Conservation (phyloP, 2,888 invertebrate genomes). For the Platypus cylindrus region DNA sequence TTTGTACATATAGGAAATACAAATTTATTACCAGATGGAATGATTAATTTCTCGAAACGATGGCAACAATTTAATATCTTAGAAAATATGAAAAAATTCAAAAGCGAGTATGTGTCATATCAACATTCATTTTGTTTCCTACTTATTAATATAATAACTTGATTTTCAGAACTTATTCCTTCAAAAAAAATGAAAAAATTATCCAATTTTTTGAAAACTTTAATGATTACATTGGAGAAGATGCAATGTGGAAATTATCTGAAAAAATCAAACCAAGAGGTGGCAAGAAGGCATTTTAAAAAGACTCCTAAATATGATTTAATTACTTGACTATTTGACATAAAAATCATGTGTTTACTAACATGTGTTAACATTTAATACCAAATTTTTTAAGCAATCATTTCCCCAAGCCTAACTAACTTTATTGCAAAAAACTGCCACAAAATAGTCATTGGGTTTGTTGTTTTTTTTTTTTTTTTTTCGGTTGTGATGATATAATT, state of each 20-base stretch:
- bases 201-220: slow-evolving; percentile 94
- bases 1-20: slow-evolving; percentile 97
- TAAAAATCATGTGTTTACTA: no score
- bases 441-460: not conserved
- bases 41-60: slow-evolving; percentile 91
- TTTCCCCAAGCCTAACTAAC: no score
- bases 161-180: slow-evolving; percentile 70
- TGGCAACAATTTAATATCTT: slow-evolving; percentile 99
- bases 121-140: not conserved
- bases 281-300: slow-evolving; percentile 39
- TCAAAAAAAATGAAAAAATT: slow-evolving; percentile 87
- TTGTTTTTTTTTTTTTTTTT: not conserved
- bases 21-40: slow-evolving; percentile 74
- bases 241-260: slow-evolving; percentile 97
- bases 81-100: slow-evolving; percentile 95
- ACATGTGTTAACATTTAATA: no score
- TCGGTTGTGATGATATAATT: not conserved
- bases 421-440: not conserved
- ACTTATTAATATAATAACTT: slow-evolving; percentile 2
- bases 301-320: not conserved
- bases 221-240: slow-evolving; percentile 89
- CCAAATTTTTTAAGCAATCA: no score
- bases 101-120: slow-evolving; percentile 66
- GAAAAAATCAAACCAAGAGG: slow-evolving; percentile 90
- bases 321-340: not conserved